Evolutionary conservation across 2,113 vertebrate genomes (phyloP).

Genomic region (Cromileptes altivelis): DNA sequence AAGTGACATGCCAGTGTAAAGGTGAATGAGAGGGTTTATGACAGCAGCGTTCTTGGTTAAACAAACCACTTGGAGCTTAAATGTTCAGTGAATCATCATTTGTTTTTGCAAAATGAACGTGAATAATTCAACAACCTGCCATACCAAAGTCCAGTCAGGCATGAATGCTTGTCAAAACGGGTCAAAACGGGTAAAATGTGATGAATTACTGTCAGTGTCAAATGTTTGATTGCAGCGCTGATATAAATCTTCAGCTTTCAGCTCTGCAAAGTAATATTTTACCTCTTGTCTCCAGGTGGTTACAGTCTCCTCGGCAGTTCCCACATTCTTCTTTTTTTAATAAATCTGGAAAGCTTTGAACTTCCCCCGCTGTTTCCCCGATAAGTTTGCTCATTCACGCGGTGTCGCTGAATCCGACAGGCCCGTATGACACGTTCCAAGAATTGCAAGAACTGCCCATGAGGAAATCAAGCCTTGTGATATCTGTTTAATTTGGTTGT

Average conservation of each 20-base stretch:
- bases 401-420: conserved; percentile 20
- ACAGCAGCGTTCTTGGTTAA: conserved; percentile 11
- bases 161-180: conserved; percentile 29
- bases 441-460: conserved; percentile 17
- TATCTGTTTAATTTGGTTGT: conserved; percentile 66
- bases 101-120: conserved; percentile 33
- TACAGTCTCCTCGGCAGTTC: conserved; percentile 19
- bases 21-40: conserved; percentile 25
- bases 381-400: conserved; percentile 22
- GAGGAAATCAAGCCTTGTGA: conserved; percentile 48
- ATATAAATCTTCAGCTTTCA: conserved; percentile 32
- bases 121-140: conserved; percentile 43
- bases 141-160: conserved; percentile 28
- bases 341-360: conserved; percentile 28
- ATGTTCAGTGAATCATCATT: conserved; percentile 44
- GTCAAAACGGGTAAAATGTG: conserved; percentile 30
- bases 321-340: not conserved
- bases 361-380: conserved; percentile 8
- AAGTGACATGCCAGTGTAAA: not conserved
- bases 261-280: conserved; percentile 4
- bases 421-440: conserved; percentile 12
- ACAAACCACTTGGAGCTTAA: not conserved
- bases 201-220: conserved; percentile 23
- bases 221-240: conserved; percentile 21
- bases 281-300: conserved; percentile 12